phyloP scores from a whole-genome alignment of 2,888 invertebrate genomes.

The Isotomurus palustris region DNA sequence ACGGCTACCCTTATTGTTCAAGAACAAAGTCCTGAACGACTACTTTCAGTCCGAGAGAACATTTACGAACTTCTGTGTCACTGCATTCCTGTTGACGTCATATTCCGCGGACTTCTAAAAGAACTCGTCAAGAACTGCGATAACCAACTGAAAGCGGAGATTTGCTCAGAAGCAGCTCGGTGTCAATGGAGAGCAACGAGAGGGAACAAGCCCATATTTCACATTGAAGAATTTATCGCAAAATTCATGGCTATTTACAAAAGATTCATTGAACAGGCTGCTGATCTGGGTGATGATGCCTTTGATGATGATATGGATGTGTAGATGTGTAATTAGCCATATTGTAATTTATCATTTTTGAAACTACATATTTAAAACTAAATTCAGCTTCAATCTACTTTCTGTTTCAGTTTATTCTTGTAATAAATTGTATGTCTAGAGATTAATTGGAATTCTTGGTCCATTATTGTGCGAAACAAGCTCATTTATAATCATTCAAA shows the following conservation, averaged over 20 bases:
- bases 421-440: too few species aligned
- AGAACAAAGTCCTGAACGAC: slow-evolving; percentile 79
- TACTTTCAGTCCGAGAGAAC: slow-evolving; percentile 77
- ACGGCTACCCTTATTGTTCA: slow-evolving; percentile 80
- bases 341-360: too few species aligned
- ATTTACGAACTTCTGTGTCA: slow-evolving; percentile 91
- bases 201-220: slow-evolving; percentile 92
- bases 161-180: slow-evolving; percentile 77
- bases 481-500: too few species aligned
- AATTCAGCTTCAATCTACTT: too few species aligned
- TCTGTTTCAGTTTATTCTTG: too few species aligned
- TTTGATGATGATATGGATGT: too few species aligned
- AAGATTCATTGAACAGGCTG: slow-evolving; percentile 72
- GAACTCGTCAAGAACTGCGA: slow-evolving; percentile 86
- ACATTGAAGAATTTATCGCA: slow-evolving; percentile 94
- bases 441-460: too few species aligned
- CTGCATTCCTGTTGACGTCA: slow-evolving; percentile 86
- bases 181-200: slow-evolving; percentile 89
- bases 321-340: too few species aligned
- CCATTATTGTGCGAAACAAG: too few species aligned
- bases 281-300: slow-evolving; percentile 53
- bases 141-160: slow-evolving; percentile 76
- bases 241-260: slow-evolving; percentile 94
- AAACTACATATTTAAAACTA: too few species aligned
- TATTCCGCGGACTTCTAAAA: slow-evolving; percentile 67